Percentiles rank a stretch among this genome's conserved stretches.
Evolutionary conservation across 2,888 invertebrate genomes (phyloP).

Genomic region (Ligdia adustata): DNA sequence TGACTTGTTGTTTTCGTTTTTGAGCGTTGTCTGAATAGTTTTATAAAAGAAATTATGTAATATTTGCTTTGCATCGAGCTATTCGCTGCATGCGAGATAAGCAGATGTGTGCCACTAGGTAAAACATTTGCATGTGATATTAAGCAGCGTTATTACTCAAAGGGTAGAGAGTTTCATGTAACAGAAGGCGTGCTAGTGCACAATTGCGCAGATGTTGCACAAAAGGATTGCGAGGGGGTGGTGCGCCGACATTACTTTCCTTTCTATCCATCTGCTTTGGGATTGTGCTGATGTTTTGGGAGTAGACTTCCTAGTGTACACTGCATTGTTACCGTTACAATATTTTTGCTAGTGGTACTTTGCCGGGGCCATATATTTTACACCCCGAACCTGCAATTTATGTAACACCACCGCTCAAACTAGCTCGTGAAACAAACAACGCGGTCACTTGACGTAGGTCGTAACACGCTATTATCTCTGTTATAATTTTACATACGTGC

Average conservation of each 20-base stretch:
- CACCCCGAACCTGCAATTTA: slow-evolving; percentile 63
- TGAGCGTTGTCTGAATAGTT: slow-evolving; percentile 3
- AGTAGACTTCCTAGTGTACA: slow-evolving; percentile 39
- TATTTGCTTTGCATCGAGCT: background rate
- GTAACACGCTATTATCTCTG: slow-evolving; percentile 24
- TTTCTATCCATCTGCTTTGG: slow-evolving; percentile 43
- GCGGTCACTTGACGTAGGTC: slow-evolving; percentile 51
- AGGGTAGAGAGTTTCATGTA: slow-evolving; percentile 62
- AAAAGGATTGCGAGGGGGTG: slow-evolving; percentile 49
- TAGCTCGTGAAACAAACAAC: slow-evolving; percentile 60
- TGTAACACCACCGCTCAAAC: slow-evolving; percentile 54
- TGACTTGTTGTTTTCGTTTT: too few species aligned
- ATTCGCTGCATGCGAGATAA: background rate
- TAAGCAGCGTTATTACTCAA: slow-evolving; percentile 50
- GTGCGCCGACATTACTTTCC: slow-evolving; percentile 45
- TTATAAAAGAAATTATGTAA: background rate
- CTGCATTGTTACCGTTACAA: slow-evolving; percentile 43
- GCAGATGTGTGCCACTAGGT: slow-evolving; percentile 19
- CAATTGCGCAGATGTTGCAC: slow-evolving; percentile 62
- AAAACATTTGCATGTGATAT: slow-evolving; percentile 44
- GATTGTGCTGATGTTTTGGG: slow-evolving; percentile 40
- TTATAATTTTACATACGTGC: slow-evolving; percentile 18
- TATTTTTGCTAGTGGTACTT: slow-evolving; percentile 53
- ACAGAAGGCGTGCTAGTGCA: slow-evolving; percentile 53
- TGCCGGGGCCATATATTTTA: slow-evolving; percentile 57